Percentiles rank a stretch among this genome's conserved stretches.
Evolutionary conservation across 2,113 vertebrate species (phyloP).

Genomic region (Myiozetetes cayanensis): DNA sequence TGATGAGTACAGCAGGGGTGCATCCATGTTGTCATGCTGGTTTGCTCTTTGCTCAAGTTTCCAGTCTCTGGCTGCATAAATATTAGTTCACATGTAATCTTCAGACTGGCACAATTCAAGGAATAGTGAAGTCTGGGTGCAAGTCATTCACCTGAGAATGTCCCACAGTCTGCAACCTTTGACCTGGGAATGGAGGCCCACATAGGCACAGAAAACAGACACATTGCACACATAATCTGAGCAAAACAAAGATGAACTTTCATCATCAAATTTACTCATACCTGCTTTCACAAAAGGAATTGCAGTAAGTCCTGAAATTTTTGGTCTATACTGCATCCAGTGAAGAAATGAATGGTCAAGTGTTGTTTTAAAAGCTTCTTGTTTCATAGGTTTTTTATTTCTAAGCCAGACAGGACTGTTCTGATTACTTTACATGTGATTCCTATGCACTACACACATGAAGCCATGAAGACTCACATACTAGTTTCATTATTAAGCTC

Average conservation of each 20-base stretch:
- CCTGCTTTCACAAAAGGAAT: not conserved
- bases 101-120: not conserved
- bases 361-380: not conserved
- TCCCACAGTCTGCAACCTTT: not conserved
- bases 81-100: not conserved
- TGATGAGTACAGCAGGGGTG: not conserved
- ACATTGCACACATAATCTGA: not conserved
- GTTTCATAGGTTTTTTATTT: not conserved
- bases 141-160: accelerated
- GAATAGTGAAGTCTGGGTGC: not conserved
- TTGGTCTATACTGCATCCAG: not conserved
- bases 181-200: not conserved
- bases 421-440: not conserved
- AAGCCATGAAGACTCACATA: not conserved
- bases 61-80: not conserved
- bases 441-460: not conserved
- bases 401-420: not conserved
- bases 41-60: not conserved
- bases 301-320: not conserved
- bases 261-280: not conserved
- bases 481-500: not conserved
- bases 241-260: not conserved
- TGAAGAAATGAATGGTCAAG: not conserved
- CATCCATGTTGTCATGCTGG: accelerated
- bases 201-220: not conserved